Conservation (phyloP, 1,140 invertebrate genomes). For the Euura lappo region DNA sequence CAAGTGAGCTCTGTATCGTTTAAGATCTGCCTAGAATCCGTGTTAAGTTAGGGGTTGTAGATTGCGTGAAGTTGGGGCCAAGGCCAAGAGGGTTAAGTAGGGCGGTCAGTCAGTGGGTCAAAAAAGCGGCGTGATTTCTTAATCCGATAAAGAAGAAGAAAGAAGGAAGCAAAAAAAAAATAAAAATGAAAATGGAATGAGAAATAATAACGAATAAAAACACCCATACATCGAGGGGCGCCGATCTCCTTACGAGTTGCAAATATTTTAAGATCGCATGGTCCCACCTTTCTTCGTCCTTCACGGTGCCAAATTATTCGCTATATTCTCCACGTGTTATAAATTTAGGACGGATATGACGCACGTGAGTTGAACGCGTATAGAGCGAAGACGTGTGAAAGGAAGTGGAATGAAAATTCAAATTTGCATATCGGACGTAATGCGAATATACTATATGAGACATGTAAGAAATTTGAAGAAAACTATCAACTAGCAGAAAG, state of each 20-base stretch:
- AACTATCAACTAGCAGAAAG: too few relatives aligned
- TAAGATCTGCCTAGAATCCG: constrained; percentile 46
- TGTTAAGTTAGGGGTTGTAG: constrained; percentile 37
- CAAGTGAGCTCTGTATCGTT: constrained; percentile 31
- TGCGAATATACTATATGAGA: too few relatives aligned
- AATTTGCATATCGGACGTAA: background rate
- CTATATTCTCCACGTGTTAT: background rate
- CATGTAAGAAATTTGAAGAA: too few relatives aligned
- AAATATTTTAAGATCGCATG: constrained; percentile 1
- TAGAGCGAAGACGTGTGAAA: background rate
- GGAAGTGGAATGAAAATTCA: background rate
- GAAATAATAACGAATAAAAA: too few relatives aligned
- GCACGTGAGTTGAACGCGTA: background rate
- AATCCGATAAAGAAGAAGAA: background rate
- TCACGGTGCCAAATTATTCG: background rate
- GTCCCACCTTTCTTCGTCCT: background rate
- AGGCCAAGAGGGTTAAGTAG: constrained; percentile 56
- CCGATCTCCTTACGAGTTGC: background rate
- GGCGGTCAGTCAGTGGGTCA: constrained; percentile 39
- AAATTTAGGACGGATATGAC: constrained; percentile 2
- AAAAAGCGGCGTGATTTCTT: constrained; percentile 38
- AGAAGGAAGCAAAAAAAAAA: too few relatives aligned
- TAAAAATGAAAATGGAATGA: too few relatives aligned
- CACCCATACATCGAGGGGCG: background rate
- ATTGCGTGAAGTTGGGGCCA: constrained; percentile 58